Base-by-base conservation (phyloP, 2,797 vertebrate genomes). In the Pangasius larnaudii region DNA sequence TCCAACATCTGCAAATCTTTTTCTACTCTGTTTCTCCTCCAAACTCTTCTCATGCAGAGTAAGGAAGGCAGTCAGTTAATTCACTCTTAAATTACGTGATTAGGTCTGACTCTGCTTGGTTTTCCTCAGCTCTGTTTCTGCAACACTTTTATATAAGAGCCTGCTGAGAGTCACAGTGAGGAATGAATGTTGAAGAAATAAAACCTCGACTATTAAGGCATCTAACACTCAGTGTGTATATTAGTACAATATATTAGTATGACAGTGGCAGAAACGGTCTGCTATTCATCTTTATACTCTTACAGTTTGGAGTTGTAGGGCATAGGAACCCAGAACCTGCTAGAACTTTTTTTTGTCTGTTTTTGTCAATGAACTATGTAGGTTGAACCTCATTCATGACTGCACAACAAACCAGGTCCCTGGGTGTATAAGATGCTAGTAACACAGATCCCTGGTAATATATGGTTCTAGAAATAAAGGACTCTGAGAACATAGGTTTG, bases 1-100 rank as follows among this genome's bases (percentile, higher is more conserved):
- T 33, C 77, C 42, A 72, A 88, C 91, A 91, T 85, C 91, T 90
- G 91, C 85, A 61, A 77, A 67, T 75, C 24, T 83, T 88, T 88
- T 85, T 46, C 56, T 75, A 71, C 53, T 81, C 86, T 18, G 53
- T 81, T 78, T 33, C 72, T 85, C 42, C 84, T 89, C 71, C 59
- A 69, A 79, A 42, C 46, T 69, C 63, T 42, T 69, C 39, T 86
- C 61, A 1, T 24, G 11, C 85, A 79, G 72, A 33, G 39, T 86
- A 81, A 36, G 42, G 24, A 49, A 82, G 72, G 30, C 46, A 46
- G 30, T 79, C 33, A n/a, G 33, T 67, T 24, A 77, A 75, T 85
- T 63, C 59, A 18, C 27, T 65, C 39, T 49, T 65, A 49, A 83
- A 83, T 65, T 49, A 83, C 61, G 49, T 46, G 61, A 83, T n/a